These are phyloP conservation scores for Vulpes ferrilata DNA, from an alignment of 2,113 vertebrate genomes.

Conservation along the genomic window DNA sequence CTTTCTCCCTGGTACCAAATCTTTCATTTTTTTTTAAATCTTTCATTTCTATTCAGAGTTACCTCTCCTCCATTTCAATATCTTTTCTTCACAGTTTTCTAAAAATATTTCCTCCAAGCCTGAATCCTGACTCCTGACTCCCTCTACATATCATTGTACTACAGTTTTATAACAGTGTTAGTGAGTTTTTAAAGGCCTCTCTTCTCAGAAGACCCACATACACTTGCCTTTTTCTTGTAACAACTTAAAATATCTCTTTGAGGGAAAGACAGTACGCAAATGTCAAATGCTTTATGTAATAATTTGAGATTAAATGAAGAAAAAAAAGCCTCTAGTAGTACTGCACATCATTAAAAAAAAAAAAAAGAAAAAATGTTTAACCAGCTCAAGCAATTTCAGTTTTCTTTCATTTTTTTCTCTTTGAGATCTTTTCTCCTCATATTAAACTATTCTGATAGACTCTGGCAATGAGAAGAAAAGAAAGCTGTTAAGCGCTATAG, in stretches of 20 bases:
- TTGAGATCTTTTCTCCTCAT: background rate
- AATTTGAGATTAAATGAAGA: slow-evolving; percentile 31
- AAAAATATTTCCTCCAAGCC: background rate
- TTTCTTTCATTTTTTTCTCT: slow-evolving; percentile 10
- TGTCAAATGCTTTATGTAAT: background rate
- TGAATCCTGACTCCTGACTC: background rate
- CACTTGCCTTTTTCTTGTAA: slow-evolving; percentile 11
- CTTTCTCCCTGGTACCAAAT: background rate
- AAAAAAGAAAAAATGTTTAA: background rate
- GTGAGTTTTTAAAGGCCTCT: background rate
- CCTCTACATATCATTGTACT: background rate
- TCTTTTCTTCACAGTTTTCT: background rate
- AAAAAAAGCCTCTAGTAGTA: background rate
- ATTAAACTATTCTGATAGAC: slow-evolving; percentile 34
- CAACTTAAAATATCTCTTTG: slow-evolving; percentile 4
- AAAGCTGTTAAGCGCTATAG: slow-evolving; percentile 19
- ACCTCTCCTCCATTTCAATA: background rate
- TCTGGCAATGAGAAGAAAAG: background rate
- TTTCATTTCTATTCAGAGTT: background rate
- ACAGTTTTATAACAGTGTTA: background rate
- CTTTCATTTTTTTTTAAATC: background rate
- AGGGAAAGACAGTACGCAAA: background rate
- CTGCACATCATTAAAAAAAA: background rate
- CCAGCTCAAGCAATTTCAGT: slow-evolving; percentile 7
- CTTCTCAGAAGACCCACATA: background rate